These are phyloP conservation scores for Beris morrisii DNA, from an alignment of 2,888 invertebrate genomes.

Conservation along the genomic window DNA sequence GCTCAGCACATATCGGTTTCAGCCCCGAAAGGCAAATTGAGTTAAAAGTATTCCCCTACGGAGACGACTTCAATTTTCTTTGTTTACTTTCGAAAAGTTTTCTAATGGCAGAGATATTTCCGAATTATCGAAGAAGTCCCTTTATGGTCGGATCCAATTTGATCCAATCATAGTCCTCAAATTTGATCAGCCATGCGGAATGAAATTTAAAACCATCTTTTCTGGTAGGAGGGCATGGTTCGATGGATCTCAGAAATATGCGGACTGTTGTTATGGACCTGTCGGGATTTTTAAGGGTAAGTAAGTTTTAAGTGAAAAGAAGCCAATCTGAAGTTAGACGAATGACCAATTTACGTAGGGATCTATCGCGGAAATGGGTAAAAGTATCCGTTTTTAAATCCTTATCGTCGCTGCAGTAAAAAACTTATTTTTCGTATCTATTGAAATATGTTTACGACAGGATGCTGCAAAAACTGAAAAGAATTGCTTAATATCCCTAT, in stretches of 20 bases:
- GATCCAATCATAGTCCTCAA: constrained; percentile 38
- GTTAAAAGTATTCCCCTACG: constrained; percentile 28
- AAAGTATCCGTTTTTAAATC: too few species aligned
- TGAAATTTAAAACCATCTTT: constrained; percentile 40
- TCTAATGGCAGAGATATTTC: constrained; percentile 34
- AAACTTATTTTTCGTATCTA: constrained; percentile 30
- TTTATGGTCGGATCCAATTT: constrained; percentile 37
- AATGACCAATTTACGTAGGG: too few species aligned
- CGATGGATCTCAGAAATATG: constrained; percentile 9
- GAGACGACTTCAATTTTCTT: constrained; percentile 36
- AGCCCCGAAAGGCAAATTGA: constrained; percentile 34
- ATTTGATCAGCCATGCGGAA: constrained; percentile 39
- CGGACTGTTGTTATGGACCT: too few species aligned
- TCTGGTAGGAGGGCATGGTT: constrained; percentile 9
- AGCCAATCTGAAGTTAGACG: too few species aligned
- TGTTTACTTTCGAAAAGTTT: constrained; percentile 37
- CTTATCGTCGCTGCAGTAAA: neutral
- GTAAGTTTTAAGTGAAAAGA: neutral
- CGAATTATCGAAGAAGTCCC: constrained; percentile 31
- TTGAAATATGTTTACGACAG: constrained; percentile 36
- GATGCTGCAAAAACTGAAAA: constrained; percentile 25
- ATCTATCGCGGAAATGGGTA: too few species aligned
- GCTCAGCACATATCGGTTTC: constrained; percentile 34
- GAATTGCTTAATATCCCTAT: constrained; percentile 32
- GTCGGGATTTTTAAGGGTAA: neutral